Evolutionary conservation across 2,888 invertebrate genomes (phyloP).

Genomic region (Aphodius sticticus): DNA sequence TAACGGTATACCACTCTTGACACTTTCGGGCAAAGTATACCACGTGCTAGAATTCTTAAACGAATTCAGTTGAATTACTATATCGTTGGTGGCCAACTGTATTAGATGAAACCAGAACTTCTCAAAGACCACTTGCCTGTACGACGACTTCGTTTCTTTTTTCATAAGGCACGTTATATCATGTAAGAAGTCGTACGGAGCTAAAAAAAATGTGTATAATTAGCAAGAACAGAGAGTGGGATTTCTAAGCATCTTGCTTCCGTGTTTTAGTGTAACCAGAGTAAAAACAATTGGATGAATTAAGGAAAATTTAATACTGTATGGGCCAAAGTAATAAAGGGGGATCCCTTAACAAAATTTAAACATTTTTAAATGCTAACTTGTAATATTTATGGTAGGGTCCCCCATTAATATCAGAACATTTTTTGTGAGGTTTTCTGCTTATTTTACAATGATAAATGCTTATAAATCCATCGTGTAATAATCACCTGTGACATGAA

Average conservation of each 20-base stretch:
- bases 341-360: too few relatives aligned
- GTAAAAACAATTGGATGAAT: neutral
- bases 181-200: slow-evolving; percentile 77
- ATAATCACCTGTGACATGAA: slow-evolving; percentile 55
- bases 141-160: slow-evolving; percentile 69
- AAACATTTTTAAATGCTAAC: too few relatives aligned
- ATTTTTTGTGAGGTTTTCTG: too few relatives aligned
- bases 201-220: slow-evolving; percentile 53
- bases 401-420: too few relatives aligned
- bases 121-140: slow-evolving; percentile 71
- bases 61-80: slow-evolving; percentile 74
- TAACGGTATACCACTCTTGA: slow-evolving; percentile 74
- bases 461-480: too few relatives aligned
- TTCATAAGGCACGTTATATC: slow-evolving; percentile 74
- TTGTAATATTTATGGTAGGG: too few relatives aligned
- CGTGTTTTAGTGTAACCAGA: neutral
- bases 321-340: too few relatives aligned
- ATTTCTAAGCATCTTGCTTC: neutral
- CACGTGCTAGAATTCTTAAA: slow-evolving; percentile 68
- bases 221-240: too few relatives aligned
- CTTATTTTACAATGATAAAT: too few relatives aligned
- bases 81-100: slow-evolving; percentile 71
- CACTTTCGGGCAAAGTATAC: slow-evolving; percentile 74
- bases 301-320: too few relatives aligned
- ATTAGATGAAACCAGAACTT: slow-evolving; percentile 72